These are phyloP conservation scores for Eurosta solidaginis DNA, from an alignment of 1,140 invertebrate species.

Conservation along the genomic window DNA sequence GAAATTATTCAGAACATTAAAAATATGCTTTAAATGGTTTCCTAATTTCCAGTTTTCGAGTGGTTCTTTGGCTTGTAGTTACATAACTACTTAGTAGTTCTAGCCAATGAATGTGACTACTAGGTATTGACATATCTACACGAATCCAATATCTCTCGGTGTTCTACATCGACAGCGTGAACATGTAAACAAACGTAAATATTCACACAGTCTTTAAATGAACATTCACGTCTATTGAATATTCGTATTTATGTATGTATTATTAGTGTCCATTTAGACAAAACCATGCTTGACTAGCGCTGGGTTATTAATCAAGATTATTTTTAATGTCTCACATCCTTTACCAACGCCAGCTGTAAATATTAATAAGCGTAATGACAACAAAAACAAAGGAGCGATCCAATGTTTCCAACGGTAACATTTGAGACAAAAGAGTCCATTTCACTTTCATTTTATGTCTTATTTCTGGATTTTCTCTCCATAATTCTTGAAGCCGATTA, in stretches of 20 bases:
- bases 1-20: no score
- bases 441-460: neutral
- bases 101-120: no score
- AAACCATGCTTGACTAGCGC: constrained; percentile 40
- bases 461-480: no score
- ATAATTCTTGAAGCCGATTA: no score
- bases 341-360: neutral
- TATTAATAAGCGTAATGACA: neutral
- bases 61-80: no score
- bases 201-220: constrained; percentile 33
- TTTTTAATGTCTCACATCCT: constrained; percentile 25
- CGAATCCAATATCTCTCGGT: no score
- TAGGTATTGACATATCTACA: no score
- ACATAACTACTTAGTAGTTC: no score
- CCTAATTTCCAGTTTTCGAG: no score
- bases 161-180: no score
- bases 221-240: constrained; percentile 35
- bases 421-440: neutral
- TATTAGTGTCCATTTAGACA: constrained; percentile 45
- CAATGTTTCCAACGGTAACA: neutral
- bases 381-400: neutral
- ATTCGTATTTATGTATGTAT: no score
- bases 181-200: neutral
- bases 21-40: no score
- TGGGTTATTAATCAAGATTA: constrained; percentile 44